Base-by-base conservation (phyloP, 1,140 invertebrate genomes). In the Drosophila nannoptera region DNA sequence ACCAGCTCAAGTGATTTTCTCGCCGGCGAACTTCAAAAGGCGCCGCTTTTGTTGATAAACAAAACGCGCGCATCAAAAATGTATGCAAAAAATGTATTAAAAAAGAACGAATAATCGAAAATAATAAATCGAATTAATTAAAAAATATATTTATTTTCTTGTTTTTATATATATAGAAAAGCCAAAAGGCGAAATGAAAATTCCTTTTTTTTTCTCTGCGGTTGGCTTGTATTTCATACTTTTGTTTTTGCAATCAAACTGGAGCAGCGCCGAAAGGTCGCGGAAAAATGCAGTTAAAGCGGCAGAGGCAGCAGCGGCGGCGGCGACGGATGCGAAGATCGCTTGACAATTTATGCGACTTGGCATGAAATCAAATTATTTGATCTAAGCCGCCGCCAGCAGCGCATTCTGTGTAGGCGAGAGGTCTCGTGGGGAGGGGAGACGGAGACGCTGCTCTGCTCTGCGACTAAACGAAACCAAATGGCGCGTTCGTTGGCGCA, bases 331-430 rank as follows among this genome's bases (percentile, higher is more conserved):
- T 84, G 80, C 78, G 65, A 55, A 48, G 72, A 67, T 63, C 68
- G 80, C 74, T 81, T 84, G 84, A 87, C 80, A 87, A 84, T 87
- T 76, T 76, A 29, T 81, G 77, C 77, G 80, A 87, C 84, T 87
- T 87, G 84, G 14, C 84, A 87, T 87, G 78, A 87, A 87, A 87
- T 87, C 84, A 81, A 75, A 87, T 73, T 78, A 81, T 87, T 87
- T 87, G 84, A 87, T 87, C 84, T 87, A 72, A 87, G 84, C 84
- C 84, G 84, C 77, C 73, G 64, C 54, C 61, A 70, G 63, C 55
- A 38, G 33, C 22, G 49, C 32, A 5, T 22, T 22, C 22, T 22
- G 22, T 22, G 22, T 22, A 22, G 22, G 22, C 22, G 52, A 58
- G 48, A 16, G 46, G n/a, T 22, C 22, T n/a, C 1, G 22, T 3